A percentile compares a stretch with the other conserved stretches of the same genome.
Conservation (phyloP, 2,113 vertebrate species). For the Cryptomyrus ogoouensis region DNA sequence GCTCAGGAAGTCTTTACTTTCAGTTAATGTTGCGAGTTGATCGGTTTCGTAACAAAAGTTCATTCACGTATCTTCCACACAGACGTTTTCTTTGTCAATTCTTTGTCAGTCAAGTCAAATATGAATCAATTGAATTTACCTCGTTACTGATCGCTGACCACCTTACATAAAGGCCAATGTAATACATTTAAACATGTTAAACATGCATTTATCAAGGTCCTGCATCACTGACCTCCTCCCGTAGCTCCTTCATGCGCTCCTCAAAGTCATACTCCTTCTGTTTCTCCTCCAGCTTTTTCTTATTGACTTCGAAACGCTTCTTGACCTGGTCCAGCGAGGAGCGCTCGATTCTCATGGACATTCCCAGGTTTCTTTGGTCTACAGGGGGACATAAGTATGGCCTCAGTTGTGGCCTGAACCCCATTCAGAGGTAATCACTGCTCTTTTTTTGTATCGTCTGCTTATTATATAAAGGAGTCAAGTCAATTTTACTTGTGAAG, state of each 20-base stretch:
- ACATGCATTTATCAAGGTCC: not conserved
- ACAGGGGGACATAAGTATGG: not conserved
- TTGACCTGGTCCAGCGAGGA: constrained; percentile 96
- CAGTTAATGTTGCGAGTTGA: no score
- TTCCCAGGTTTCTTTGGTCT: constrained; percentile 97
- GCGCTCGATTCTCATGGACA: constrained; percentile 97
- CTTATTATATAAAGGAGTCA: not conserved
- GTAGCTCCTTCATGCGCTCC: constrained; percentile 93
- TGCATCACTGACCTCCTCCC: constrained; percentile 75
- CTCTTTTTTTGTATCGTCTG: not conserved
- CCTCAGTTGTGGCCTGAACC: not conserved
- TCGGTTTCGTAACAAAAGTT: no score
- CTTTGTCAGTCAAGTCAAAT: not conserved
- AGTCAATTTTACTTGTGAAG: not conserved
- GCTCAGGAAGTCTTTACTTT: no score
- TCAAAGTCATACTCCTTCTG: constrained; percentile 99
- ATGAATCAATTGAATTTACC: not conserved
- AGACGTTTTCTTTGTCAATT: no score
- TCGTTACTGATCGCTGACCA: not conserved
- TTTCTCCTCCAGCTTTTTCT: constrained; percentile 97
- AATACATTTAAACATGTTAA: not conserved
- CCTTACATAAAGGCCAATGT: not conserved
- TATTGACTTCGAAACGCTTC: constrained; percentile 92
- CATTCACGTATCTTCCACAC: no score
- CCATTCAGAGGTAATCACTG: not conserved